These are phyloP conservation scores for Drosophila funebris DNA, from an alignment of 1,140 invertebrate species.

Conservation along the genomic window DNA sequence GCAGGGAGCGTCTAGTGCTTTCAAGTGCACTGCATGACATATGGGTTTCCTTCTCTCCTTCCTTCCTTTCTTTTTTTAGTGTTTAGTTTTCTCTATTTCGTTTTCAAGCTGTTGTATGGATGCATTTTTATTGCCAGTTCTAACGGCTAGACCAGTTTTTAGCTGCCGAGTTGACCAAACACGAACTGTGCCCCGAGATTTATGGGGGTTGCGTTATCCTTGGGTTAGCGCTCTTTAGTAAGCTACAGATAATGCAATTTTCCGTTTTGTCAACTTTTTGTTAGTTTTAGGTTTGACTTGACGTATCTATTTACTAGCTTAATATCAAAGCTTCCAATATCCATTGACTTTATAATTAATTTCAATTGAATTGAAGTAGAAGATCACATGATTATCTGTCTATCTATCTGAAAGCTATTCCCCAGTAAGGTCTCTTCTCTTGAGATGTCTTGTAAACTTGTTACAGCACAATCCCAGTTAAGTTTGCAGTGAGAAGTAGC, in stretches of 20 bases:
- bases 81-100: constrained; percentile 32
- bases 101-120: constrained; percentile 33
- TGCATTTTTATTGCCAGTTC: constrained; percentile 63
- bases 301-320: no score
- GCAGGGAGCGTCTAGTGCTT: constrained; percentile 41
- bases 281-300: not conserved
- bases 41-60: constrained; percentile 43
- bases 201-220: constrained; percentile 53
- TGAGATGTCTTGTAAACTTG: not conserved
- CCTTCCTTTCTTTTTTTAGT: constrained; percentile 22
- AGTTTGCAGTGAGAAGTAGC: no score
- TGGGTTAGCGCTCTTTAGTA: constrained; percentile 18
- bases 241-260: constrained; percentile 22
- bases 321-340: no score
- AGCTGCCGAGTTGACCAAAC: constrained; percentile 54
- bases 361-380: not conserved
- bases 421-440: not conserved
- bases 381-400: not conserved
- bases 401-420: no score
- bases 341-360: no score
- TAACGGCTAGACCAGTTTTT: constrained; percentile 78
- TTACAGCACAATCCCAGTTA: no score
- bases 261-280: not conserved
- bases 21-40: constrained; percentile 64
- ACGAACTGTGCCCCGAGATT: constrained; percentile 63